Conservation (phyloP, 2,888 invertebrate genomes). For the Geophilus truncorum region DNA sequence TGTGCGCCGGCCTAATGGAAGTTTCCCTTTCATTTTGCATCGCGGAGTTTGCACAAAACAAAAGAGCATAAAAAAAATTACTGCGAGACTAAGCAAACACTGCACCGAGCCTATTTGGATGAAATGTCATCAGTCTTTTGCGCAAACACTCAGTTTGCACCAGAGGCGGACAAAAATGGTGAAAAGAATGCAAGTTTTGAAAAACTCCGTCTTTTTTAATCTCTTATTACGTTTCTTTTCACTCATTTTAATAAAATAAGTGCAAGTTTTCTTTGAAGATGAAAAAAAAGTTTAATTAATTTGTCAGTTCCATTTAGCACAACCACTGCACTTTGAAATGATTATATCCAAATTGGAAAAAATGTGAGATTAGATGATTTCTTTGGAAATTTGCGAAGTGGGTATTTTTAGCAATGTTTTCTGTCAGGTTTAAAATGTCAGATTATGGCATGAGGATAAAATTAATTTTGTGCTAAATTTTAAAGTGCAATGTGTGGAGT, state of each 20-base stretch:
- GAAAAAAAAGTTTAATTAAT: background rate
- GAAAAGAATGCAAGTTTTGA: background rate
- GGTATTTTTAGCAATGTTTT: too few species aligned
- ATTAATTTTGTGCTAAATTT: too few species aligned
- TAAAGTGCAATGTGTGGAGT: too few species aligned
- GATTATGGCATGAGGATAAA: too few species aligned
- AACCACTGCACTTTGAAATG: background rate
- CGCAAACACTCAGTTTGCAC: background rate
- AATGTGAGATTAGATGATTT: too few species aligned
- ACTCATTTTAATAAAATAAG: background rate
- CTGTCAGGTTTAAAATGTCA: too few species aligned
- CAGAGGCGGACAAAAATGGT: background rate
- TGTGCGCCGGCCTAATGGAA: background rate
- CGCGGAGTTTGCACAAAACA: background rate
- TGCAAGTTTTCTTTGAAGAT: background rate
- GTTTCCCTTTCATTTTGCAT: background rate
- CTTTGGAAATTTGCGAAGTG: too few species aligned
- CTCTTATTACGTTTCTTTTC: background rate
- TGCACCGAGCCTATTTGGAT: background rate
- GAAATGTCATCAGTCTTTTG: background rate
- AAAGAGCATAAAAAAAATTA: background rate
- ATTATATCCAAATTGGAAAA: background rate
- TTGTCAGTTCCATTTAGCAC: background rate
- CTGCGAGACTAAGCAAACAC: background rate
- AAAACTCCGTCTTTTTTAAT: background rate